Evolutionary conservation across 2,888 invertebrate genomes (phyloP), one percentile per base, ranked within the genome.

Genomic region (Nemurella pictetii): DNA sequence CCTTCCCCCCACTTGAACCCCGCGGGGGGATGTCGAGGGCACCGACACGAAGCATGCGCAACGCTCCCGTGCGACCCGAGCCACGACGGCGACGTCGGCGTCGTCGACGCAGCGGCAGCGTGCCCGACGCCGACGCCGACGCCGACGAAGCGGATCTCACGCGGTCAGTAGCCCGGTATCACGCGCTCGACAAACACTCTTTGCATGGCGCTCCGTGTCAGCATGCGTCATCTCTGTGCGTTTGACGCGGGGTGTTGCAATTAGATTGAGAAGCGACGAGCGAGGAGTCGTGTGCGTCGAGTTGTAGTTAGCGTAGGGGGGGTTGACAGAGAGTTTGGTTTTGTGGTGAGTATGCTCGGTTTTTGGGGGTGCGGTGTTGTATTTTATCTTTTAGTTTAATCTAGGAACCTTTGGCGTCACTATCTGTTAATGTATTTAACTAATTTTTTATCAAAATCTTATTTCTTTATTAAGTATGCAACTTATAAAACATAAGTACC

Each of bases 101-200:
- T n/a, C n/a, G n/a, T 9, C 7, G 75, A 9, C 9, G 28, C 75
- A 75, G 28, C n/a, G 5, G 75, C 75, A 29, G 78, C 78, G 78
- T 78, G 29, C n/a, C n/a, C 28, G 78, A 28, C 30, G 20, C 0
- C 30, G 29, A 78, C 30, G 78, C 78, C 29, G 78, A 78, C 78
- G 78, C 15, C 30, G 78, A 20, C 30, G 78, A 3, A 26, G 55
- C 55, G 9, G 55, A 36, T 15, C 9, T 7, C 29, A 78, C 78
- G 78, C 78, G 78, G 78, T 78, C 78, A 78, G 78, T 78, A 78
- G 78, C 78, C 26, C 78, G 78, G 26, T 78, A 78, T 78, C 78
- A 78, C 78, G 78, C 78, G 30, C n/a, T 29, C 78, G n/a, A 78
- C 75, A 9, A 75, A 26, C 75, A 28, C 55, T 75, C 3, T 28